Evolutionary conservation across 2,888 invertebrate species (phyloP), one percentile per base, ranked within the genome.

Genomic region (Hyposoter dolosus): DNA sequence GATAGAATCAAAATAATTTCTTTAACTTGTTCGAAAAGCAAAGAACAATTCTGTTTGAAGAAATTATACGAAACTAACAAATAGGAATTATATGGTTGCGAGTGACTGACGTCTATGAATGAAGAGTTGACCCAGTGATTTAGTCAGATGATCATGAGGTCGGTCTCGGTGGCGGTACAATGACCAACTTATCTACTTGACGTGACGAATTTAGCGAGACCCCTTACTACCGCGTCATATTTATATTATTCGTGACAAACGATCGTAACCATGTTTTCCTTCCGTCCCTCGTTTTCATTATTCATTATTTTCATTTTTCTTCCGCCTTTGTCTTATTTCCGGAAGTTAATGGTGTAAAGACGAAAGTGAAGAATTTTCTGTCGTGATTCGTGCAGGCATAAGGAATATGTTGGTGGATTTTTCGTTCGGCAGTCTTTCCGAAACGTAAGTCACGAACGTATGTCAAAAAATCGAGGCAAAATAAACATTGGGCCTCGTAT

Each of bases 151-250:
- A 71, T 56, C 72, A 74, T 66, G 43, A 15, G 35, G 35, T 40
- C n/a, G 23, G n/a, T 43, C 60, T 60, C 74, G 43, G 19, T 60
- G 43, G 15, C 56, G 66, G 63, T 72, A 50, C 82, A 86, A 81
- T 76, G 47, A 72, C 45, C 80, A 85, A 87, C 80, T 87, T 87
- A 85, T 85, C 84, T 77, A 85, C 82, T 85, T 81, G 80, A 63
- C 79, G 77, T 77, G 74, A 47, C 56, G 72, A 56, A 78, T 56
- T 76, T 63, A 50, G 40, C 69, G 69, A 60, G 60, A 45, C 75
- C 74, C 43, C 23, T 35, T 35, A 35, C 56, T n/a, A 19, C 9
- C 19, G 74, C 60, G 23, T 40, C 74, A 40, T 56, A 40, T 40
- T 53, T 68, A 75, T 50, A 50, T 45, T 19, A 50, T 23, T 35